These are phyloP conservation scores for Meriones psammophilus DNA, from an alignment of 2,797 vertebrate species.

Conservation along the genomic window DNA sequence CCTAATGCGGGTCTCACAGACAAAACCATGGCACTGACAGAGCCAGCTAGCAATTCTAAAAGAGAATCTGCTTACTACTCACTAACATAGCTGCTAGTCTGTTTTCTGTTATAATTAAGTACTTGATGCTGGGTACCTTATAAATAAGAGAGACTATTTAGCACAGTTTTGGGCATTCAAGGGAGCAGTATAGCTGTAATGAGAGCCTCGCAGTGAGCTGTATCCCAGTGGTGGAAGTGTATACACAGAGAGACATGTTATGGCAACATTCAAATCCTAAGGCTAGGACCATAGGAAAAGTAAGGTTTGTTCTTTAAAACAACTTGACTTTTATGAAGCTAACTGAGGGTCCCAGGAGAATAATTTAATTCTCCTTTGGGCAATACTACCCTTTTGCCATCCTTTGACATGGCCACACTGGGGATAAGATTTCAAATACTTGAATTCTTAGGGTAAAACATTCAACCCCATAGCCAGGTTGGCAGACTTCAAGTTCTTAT, in stretches of 20 bases:
- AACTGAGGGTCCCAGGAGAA: neutral
- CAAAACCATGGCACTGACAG: neutral
- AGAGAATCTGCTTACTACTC: neutral
- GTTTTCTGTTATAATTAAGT: neutral
- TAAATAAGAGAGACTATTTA: neutral
- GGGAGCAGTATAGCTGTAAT: no score
- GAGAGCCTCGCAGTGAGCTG: neutral
- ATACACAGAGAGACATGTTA: neutral
- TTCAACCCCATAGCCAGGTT: neutral
- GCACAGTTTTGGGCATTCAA: neutral
- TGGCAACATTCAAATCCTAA: neutral
- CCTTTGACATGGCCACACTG: no score
- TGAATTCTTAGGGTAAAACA: neutral
- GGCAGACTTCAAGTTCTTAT: neutral
- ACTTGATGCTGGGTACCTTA: neutral
- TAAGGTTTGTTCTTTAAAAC: neutral
- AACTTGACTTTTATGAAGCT: neutral
- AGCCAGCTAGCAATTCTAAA: neutral
- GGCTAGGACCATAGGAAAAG: neutral
- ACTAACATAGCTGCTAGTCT: neutral
- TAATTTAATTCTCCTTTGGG: neutral
- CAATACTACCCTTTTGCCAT: neutral
- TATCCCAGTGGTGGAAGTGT: neutral
- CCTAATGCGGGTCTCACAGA: neutral
- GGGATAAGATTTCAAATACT: neutral